phyloP scores from a whole-genome alignment of 2,888 invertebrate genomes.

The Petrolisthes manimaculis region DNA sequence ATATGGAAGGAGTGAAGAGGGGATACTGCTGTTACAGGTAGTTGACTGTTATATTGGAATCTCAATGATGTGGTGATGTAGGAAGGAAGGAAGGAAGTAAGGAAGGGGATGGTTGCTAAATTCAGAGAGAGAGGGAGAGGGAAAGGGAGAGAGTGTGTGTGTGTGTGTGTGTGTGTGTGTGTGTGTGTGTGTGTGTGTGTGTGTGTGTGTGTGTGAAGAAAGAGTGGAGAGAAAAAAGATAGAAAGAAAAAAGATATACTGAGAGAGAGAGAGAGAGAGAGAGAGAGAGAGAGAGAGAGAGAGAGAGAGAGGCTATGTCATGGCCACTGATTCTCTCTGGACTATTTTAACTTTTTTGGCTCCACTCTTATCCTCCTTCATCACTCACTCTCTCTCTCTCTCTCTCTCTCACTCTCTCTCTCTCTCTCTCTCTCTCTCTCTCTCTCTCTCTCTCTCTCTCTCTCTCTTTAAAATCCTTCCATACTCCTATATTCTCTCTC shows the following conservation, averaged over 20 bases:
- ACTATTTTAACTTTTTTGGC: background rate
- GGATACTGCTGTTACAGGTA: no score
- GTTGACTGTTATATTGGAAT: no score
- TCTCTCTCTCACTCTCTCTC: background rate
- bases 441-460: background rate
- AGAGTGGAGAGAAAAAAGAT: no score
- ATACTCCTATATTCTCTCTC: background rate
- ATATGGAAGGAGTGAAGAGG: no score
- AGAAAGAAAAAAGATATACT: no score
- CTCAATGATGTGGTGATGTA: no score
- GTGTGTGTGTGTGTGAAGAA: background rate
- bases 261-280: no score
- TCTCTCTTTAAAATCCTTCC: background rate
- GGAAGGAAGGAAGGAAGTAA: no score
- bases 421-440: slow-evolving; percentile 3
- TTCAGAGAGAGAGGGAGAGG: no score
- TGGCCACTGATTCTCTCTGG: background rate
- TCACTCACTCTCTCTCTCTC: background rate
- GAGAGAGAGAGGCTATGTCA: background rate
- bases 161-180: slow-evolving; percentile 26
- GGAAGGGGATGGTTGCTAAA: no score
- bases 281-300: background rate
- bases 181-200: slow-evolving; percentile 26
- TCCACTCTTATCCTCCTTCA: background rate
- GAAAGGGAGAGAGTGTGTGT: no score